A percentile compares a stretch with the other conserved stretches of the same genome.
Conservation (phyloP, 2,797 vertebrate genomes). For the Mormyrus hasselquistii region DNA sequence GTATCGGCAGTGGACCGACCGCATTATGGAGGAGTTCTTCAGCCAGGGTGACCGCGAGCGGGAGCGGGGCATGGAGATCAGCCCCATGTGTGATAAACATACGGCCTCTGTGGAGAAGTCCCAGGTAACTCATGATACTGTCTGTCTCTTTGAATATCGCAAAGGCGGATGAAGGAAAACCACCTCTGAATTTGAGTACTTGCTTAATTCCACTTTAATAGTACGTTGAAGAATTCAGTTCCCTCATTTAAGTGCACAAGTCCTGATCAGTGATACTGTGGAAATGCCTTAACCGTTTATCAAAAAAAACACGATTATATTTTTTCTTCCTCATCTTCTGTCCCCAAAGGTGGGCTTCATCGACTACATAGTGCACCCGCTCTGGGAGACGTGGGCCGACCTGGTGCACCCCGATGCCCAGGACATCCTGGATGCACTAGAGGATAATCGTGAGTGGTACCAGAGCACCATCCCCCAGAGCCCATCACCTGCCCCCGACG, state of each 20-base stretch:
- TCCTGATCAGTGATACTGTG: not conserved
- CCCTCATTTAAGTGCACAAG: not conserved
- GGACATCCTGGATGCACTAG: slow-evolving; percentile 93
- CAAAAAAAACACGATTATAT: not conserved
- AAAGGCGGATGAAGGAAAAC: not conserved
- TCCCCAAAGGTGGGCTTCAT: slow-evolving; percentile 89
- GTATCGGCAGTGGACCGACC: slow-evolving; percentile 93
- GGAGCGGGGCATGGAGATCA: slow-evolving; percentile 97
- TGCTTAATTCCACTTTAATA: not conserved
- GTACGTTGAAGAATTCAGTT: not conserved
- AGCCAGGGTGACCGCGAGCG: slow-evolving; percentile 90
- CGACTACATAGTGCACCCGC: slow-evolving; percentile 95
- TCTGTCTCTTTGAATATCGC: not conserved
- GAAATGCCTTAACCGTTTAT: not conserved
- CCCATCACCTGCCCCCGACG: slow-evolving; percentile 84
- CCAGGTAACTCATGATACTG: slow-evolving; percentile 67
- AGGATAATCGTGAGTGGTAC: slow-evolving; percentile 99
- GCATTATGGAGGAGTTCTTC: slow-evolving; percentile 99
- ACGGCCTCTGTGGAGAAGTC: slow-evolving; percentile 96
- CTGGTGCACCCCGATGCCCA: slow-evolving; percentile 95
- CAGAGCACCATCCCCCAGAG: slow-evolving; percentile 99
- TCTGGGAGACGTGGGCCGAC: slow-evolving; percentile 99
- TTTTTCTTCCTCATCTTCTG: not conserved
- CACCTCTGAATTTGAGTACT: not conserved
- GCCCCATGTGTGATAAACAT: slow-evolving; percentile 99